Evolutionary conservation across 1,140 invertebrate species (phyloP), one percentile per base, ranked within the genome.

Genomic region (Zaprionus taronus): DNA sequence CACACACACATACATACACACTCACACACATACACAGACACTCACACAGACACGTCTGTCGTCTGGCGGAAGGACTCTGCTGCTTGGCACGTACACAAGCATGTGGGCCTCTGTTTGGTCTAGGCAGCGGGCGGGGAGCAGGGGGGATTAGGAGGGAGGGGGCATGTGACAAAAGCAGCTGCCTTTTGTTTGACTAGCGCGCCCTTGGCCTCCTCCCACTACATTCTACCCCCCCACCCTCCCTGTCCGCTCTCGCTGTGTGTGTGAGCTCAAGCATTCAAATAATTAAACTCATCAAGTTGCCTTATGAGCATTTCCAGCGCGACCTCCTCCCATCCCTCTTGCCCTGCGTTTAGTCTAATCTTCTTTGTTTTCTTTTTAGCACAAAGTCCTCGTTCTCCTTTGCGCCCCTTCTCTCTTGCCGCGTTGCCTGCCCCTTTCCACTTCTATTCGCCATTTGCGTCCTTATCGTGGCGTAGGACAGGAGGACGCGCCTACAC

Each of bases 281-380:
- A 87, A 87, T 89, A 87, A 87, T 87, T 87, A 87, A 87, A 87
- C 84, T 87, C 84, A 89, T 87, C 84, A 87, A 89, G 84, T 77
- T 68, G 77, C 67, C 80, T 72, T 80, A 76, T 76, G 61, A 76
- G 73, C 67, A 76, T 77, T 77, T 68, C 70, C 72, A 73, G 64
- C 55, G 44, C 61, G 22, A 11, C 53, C 26, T 24, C 12, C 24
- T 24, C 44, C 41, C 49, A 26, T 34, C 57, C 38, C 63, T 17
- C 2, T 24, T 14, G 24, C 22, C 51, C 63, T 79, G 66, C 74
- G 67, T 65, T 81, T 79, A 76, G 81, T 81, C 81, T 87, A 89
- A 89, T 84, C 81, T 87, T 83, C 73, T 89, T 81, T 89, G 78
- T 87, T 81, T 84, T 87, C 72, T 76, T 84, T 86, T 82, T 83